These are phyloP conservation scores for Triops cancriformis DNA, from an alignment of 1,140 invertebrate species.

Conservation along the genomic window DNA sequence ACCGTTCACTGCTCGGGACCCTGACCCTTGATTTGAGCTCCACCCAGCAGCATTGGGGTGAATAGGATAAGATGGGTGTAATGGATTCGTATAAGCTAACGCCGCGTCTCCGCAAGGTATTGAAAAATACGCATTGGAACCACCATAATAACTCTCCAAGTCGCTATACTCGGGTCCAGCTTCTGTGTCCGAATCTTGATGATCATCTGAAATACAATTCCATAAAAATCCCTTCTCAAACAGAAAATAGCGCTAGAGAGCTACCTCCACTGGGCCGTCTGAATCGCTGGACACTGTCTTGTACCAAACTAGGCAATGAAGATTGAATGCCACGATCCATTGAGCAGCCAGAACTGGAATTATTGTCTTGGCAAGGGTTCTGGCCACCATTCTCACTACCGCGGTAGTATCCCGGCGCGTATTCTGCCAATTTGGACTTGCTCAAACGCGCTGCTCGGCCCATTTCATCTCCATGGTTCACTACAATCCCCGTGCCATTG, in stretches of 20 bases:
- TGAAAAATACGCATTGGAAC: constrained; percentile 1
- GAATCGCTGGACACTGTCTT: neutral
- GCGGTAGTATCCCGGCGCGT: constrained; percentile 7
- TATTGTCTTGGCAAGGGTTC: neutral
- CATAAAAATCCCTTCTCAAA: neutral
- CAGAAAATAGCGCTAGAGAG: neutral
- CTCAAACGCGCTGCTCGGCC: neutral
- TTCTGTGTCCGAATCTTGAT: neutral
- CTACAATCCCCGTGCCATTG: neutral
- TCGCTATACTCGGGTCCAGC: neutral
- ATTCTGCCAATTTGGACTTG: neutral
- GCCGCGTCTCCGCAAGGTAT: constrained; percentile 7
- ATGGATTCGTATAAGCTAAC: neutral
- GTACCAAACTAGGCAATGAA: neutral
- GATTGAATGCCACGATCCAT: constrained; percentile 10
- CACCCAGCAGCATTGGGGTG: neutral
- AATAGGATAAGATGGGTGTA: neutral
- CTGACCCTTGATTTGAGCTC: neutral
- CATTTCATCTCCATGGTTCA: neutral
- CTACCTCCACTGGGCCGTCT: neutral
- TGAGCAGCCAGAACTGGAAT: neutral
- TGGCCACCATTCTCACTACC: neutral
- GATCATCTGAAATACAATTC: neutral
- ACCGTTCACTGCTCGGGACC: neutral
- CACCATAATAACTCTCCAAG: constrained; percentile 1